Base-by-base conservation (phyloP, 2,888 invertebrate genomes). In the Eupithecia dodoneata region DNA sequence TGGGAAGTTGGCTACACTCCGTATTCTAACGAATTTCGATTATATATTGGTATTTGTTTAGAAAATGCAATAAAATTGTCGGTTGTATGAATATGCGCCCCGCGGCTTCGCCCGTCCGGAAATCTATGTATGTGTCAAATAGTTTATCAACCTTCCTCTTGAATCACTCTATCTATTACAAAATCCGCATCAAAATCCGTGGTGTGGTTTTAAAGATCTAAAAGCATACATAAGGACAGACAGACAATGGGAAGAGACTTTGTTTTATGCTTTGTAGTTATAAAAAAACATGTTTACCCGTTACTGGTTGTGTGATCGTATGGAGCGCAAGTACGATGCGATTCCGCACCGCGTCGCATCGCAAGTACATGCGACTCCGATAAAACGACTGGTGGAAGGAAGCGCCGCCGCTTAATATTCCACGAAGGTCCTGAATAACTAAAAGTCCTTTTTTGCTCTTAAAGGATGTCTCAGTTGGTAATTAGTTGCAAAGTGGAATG, bases 371-470 rank as follows among this genome's bases (percentile, higher is more conserved):
- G 15, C 67, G 73, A 52, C 70, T 73, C 45, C 52, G 41, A 67
- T 72, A 76, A 52, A 77, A 74, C 65, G 55, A 18, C 18, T 52
- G 52, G n/a, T n/a, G 7, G n/a, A 47, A 66, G 7, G n/a, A 47
- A 66, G 10, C 80, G 72, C 67, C 69, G 49, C 2, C 71, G 74
- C 70, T 81, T 81, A 80, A 79, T 80, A 82, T 82, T 82, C 81
- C 77, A 76, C 76, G 79, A 75, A 74, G 80, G 65, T 81, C 66
- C 67, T 79, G 81, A 81, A 82, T 82, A 82, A 81, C 79, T 81
- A 80, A 79, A 69, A 77, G 52, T 66, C 77, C 78, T 79, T 80
- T 81, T 82, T 80, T 79, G 80, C 76, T 76, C 63, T 71, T 73
- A 72, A 67, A 74, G 78, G 75, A 79, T 78, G 80, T 80, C 76